Percentiles rank a stretch among this genome's conserved stretches.
These are phyloP conservation scores for Eristalis arbustorum DNA, from an alignment of 2,888 invertebrate species.

Conservation along the genomic window DNA sequence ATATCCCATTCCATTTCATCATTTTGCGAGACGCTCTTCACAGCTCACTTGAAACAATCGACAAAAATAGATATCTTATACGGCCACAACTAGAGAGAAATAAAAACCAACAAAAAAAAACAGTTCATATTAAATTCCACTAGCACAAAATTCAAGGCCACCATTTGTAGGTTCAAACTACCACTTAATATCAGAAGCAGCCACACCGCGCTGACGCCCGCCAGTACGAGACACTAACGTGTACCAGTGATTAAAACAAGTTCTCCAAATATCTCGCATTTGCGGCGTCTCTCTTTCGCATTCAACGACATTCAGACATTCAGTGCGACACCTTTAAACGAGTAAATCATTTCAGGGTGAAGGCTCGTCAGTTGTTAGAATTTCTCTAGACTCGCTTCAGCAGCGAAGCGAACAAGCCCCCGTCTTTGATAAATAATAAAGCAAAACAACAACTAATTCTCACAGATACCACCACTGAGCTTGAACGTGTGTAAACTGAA, in stretches of 20 bases:
- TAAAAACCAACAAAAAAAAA: too few relatives aligned
- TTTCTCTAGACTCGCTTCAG: neutral
- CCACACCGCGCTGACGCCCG: neutral
- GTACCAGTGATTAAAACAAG: neutral
- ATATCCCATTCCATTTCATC: neutral
- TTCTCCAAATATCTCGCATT: neutral
- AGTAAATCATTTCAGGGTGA: neutral
- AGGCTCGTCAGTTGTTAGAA: slow-evolving; percentile 8
- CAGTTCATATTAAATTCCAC: neutral
- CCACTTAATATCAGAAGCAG: neutral
- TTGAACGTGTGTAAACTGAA: neutral
- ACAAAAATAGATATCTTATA: neutral
- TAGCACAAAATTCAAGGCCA: slow-evolving; percentile 4
- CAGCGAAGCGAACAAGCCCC: neutral
- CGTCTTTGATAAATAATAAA: slow-evolving; percentile 3
- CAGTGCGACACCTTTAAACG: neutral
- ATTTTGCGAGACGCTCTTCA: neutral
- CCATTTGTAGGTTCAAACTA: slow-evolving; percentile 3
- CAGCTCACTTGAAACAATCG: neutral
- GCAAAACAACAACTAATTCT: neutral
- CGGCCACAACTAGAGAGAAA: neutral
- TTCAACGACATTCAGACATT: neutral
- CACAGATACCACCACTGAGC: neutral
- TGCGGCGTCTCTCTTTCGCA: neutral
- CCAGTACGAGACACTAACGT: neutral